Base-by-base conservation (phyloP, 2,797 vertebrate genomes). In the Podargus strigoides region DNA sequence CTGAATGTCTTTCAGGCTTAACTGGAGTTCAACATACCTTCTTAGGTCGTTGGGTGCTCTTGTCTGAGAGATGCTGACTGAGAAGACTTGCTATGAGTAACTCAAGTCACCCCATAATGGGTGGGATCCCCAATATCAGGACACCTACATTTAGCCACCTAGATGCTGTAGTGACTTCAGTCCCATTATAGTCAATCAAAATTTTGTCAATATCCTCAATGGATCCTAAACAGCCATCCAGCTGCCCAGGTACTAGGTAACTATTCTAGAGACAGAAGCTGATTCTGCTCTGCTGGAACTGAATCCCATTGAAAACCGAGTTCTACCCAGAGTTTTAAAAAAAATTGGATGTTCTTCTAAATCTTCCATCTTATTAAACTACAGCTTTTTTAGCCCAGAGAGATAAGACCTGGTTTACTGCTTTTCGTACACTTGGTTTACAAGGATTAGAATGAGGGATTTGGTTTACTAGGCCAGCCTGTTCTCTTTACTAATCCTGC, bases 21-120 rank as follows among this genome's bases (percentile, higher is more conserved):
- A 41, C 16, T 74, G 23, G 19, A 7, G 6, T 49, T 68, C 16
- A 2, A 68, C 17, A 39, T 41, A 15, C 5, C 14, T 90, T 46
- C 30, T 53, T 53, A 21, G 3, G 16, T 76, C 63, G 30, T 58
- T 82, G 22, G 9, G 5, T 76, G 24, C 27, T 79, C 36, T 37
- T 27, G 6, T 49, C 26, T 66, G 12, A 2, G 14, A 89, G 22
- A 27, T 1, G 32, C 13, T 52, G 32, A 13, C 17, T 23, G 20
- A 79, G 34, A 49, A 76, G 26, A 6, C 3, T 77, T 83, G 14
- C 50, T 32, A 19, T 30, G 14, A 47, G 24, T 7, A 5, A 8
- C 41, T 39, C 23, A 28, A 63, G 12, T 49, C 19, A 56, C 20
- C 3, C 27, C 0, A 0, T 8, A 56, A 17, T 21, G 5, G 36